Evolutionary conservation across 37 sponge, comb jelly and placozoan species (phyloP).

Genomic region (Ianthella basta): DNA sequence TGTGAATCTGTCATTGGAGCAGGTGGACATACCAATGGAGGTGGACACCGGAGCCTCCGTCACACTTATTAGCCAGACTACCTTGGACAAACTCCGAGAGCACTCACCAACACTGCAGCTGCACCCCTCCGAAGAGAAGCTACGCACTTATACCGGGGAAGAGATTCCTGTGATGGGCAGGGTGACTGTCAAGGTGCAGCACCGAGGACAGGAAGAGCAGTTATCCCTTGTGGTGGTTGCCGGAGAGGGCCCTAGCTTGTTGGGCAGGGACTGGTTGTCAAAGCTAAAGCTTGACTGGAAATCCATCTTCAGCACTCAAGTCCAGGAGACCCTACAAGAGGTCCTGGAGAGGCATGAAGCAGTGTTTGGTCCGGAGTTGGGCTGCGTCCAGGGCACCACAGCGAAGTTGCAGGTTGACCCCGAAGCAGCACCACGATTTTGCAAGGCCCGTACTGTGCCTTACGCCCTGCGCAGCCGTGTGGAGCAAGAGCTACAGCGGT

Average conservation of each 20-base stretch:
- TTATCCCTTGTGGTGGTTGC: neutral
- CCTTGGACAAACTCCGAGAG: no score
- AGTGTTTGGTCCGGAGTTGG: constrained; percentile 47
- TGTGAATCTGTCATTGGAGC: no score
- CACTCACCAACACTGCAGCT: no score
- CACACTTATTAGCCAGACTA: no score
- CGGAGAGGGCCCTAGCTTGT: constrained; percentile 35
- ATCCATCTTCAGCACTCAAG: neutral
- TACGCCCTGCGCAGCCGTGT: constrained; percentile 29
- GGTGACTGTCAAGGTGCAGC: neutral
- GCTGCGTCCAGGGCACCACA: constrained; percentile 25
- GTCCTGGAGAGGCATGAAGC: constrained; percentile 33
- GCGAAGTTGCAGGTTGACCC: constrained; percentile 40
- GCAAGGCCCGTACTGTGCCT: constrained; percentile 53
- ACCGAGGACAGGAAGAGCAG: neutral
- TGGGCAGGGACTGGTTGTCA: constrained; percentile 47
- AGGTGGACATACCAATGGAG: no score
- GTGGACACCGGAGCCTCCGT: no score
- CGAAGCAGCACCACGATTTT: constrained; percentile 42
- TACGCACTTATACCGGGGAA: neutral
- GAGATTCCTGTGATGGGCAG: neutral
- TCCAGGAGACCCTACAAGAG: neutral
- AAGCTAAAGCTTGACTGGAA: constrained; percentile 2
- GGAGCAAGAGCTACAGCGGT: neutral
- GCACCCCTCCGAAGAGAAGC: neutral